Conservation (phyloP, 30 jellyfish, hydroid and myxozoan genomes). For the Haliclystus octoradiatus region DNA sequence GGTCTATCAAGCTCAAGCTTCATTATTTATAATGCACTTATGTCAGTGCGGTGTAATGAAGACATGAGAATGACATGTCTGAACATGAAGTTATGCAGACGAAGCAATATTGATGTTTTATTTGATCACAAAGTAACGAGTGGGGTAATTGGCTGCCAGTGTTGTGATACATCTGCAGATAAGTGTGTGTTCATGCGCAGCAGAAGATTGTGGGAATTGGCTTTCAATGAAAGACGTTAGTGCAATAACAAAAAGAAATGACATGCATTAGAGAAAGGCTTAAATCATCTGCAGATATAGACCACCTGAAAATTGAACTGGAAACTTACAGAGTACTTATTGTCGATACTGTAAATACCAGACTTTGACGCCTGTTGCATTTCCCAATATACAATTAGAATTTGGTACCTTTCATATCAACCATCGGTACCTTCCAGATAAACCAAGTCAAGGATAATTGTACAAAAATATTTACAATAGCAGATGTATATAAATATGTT, state of each 20-base stretch:
- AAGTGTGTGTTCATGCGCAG: background rate
- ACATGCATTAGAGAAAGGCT: background rate
- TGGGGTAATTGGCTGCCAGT: background rate
- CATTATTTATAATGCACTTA: constrained; percentile 15
- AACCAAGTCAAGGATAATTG: constrained; percentile 1
- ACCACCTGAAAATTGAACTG: constrained; percentile 11
- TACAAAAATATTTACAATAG: background rate
- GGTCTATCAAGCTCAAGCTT: constrained; percentile 12
- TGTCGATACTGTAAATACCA: background rate
- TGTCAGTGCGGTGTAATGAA: constrained; percentile 2
- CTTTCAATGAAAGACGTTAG: background rate
- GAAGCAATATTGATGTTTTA: background rate
- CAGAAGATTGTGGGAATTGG: constrained; percentile 3
- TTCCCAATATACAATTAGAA: constrained; percentile 10
- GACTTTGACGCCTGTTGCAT: constrained; percentile 14
- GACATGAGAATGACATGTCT: constrained; percentile 21
- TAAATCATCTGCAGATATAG: constrained; percentile 4
- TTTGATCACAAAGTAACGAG: background rate
- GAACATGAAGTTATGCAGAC: constrained; percentile 4
- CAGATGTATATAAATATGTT: background rate
- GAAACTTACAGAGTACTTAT: constrained; percentile 4
- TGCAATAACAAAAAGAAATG: background rate
- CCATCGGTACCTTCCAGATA: constrained; percentile 13
- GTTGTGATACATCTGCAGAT: background rate
- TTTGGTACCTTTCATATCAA: too few species aligned